phyloP scores from a whole-genome alignment of 92 coral and sea anemone species.

The Porites divaricata region DNA sequence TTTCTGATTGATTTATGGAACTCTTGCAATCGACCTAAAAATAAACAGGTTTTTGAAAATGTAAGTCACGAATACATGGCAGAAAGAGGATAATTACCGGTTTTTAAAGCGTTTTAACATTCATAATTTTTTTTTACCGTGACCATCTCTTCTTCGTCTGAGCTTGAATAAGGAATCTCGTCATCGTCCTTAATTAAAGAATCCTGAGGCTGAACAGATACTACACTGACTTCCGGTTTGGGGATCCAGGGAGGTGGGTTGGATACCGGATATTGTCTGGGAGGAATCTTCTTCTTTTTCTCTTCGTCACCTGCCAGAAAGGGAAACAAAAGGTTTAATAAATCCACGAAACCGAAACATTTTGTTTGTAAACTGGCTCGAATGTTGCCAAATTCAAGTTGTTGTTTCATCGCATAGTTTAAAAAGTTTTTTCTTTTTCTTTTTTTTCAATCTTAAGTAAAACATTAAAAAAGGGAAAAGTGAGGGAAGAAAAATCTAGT shows the following conservation, averaged over 20 bases:
- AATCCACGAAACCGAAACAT: background rate
- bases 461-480: too few relatives aligned
- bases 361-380: background rate
- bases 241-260: constrained; percentile 94
- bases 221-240: constrained; percentile 91
- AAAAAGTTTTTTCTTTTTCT: too few relatives aligned
- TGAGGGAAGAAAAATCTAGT: too few relatives aligned
- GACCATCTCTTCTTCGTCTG: constrained; percentile 82
- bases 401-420: too few relatives aligned
- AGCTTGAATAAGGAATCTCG: constrained; percentile 84
- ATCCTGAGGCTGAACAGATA: constrained; percentile 91
- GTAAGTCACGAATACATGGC: too few relatives aligned
- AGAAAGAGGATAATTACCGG: too few relatives aligned
- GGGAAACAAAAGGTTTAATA: background rate
- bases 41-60: too few relatives aligned
- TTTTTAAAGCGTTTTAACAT: background rate
- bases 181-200: constrained; percentile 83
- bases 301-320: background rate
- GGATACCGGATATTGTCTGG: constrained; percentile 52
- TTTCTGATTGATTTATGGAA: too few relatives aligned
- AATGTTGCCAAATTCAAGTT: too few relatives aligned
- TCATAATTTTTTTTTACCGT: constrained; percentile 1
- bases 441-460: too few relatives aligned
- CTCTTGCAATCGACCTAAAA: too few relatives aligned
- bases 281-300: constrained; percentile 25